Evolutionary conservation across 2,888 invertebrate species (phyloP).

Genomic region (Drosophila hamatofila): DNA sequence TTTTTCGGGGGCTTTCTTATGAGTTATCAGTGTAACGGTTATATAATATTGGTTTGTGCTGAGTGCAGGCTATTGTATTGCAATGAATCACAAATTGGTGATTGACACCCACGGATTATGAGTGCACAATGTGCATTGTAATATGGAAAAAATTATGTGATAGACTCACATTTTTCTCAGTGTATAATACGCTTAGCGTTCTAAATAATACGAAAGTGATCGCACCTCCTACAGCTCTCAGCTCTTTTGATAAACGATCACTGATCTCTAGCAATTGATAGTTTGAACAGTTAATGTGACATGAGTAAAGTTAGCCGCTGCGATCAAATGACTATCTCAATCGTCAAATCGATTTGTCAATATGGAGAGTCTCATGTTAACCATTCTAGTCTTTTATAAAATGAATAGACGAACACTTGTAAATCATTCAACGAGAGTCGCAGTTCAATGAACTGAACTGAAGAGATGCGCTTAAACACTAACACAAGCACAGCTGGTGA

Average conservation of each 20-base stretch:
- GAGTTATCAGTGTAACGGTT: conserved; percentile 72
- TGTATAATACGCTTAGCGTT: conserved; percentile 5
- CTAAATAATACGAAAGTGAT: conserved; percentile 32
- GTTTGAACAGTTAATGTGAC: conserved; percentile 41
- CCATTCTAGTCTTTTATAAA: conserved; percentile 16
- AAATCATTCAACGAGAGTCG: conserved; percentile 24
- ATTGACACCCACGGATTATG: conserved; percentile 45
- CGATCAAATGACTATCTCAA: conserved; percentile 40
- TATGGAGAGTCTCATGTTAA: conserved; percentile 22
- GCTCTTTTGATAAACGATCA: conserved; percentile 37
- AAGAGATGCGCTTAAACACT: conserved; percentile 17
- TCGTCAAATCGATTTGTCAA: conserved; percentile 43
- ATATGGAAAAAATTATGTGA: conserved; percentile 19
- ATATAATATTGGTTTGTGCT: conserved; percentile 53
- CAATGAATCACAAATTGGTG: conserved; percentile 52
- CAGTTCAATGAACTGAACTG: conserved; percentile 46
- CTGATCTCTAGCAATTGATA: conserved; percentile 46
- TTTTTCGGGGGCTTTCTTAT: conserved; percentile 57
- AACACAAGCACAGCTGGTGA: conserved; percentile 21
- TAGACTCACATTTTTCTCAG: conserved; percentile 24
- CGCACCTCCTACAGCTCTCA: conserved; percentile 10
- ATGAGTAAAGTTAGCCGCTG: conserved; percentile 31
- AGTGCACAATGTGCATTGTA: conserved; percentile 37
- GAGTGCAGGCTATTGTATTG: conserved; percentile 59
- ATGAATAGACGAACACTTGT: conserved; percentile 23